Percentiles rank a stretch among this genome's conserved stretches.
phyloP scores from a whole-genome alignment of 2,888 invertebrate genomes.

The Limnephilus rhombicus region DNA sequence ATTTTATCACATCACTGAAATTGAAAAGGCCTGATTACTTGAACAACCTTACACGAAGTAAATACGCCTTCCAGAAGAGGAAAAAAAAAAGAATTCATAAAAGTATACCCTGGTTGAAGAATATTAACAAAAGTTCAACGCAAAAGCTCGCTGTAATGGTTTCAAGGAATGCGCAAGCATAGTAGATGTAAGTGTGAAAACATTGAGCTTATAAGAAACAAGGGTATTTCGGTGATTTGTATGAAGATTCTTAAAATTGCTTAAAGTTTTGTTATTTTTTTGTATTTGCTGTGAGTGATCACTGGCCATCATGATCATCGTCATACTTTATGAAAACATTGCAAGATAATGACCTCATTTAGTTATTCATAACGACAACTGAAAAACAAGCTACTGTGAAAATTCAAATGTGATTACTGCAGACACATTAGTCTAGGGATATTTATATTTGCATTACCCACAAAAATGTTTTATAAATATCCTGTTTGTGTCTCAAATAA shows the following conservation, averaged over 20 bases:
- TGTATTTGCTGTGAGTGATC: neutral
- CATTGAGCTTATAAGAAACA: neutral
- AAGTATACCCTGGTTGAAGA: neutral
- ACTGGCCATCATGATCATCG: neutral
- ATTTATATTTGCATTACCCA: no score
- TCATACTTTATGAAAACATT: neutral
- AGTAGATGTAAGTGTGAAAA: neutral
- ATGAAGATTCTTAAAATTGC: neutral
- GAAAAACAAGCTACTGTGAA: no score
- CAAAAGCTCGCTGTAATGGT: neutral
- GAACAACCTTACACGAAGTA: neutral
- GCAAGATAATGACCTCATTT: neutral
- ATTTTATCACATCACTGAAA: slow-evolving; percentile 3
- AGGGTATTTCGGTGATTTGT: neutral
- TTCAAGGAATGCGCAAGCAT: neutral
- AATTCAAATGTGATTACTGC: no score
- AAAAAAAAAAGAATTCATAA: neutral
- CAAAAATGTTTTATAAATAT: no score
- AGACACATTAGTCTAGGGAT: no score
- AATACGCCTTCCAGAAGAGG: neutral
- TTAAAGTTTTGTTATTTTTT: neutral
- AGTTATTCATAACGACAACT: no score
- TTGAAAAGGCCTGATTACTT: neutral
- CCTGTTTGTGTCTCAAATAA: no score
- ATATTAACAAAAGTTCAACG: neutral